Percentiles rank a stretch among this genome's conserved stretches.
phyloP scores from a whole-genome alignment of 2,888 invertebrate genomes.

The Drosophila infuscata region DNA sequence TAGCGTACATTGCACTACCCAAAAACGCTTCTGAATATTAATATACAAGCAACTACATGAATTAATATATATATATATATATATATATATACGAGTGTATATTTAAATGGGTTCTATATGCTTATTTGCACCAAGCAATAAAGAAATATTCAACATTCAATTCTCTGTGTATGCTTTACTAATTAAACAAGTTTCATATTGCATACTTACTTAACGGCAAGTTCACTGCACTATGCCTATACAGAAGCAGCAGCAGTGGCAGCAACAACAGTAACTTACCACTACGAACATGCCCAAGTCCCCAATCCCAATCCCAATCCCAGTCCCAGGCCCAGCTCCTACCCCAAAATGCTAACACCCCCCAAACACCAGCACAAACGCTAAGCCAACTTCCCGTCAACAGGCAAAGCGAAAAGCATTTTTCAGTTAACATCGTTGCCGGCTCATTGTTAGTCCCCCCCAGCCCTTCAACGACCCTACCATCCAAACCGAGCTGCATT shows the following conservation, averaged over 20 bases:
- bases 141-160: slow-evolving; percentile 32
- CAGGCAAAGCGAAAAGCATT: slow-evolving; percentile 66
- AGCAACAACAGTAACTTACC: slow-evolving; percentile 33
- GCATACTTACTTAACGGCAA: slow-evolving; percentile 65
- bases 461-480: not conserved
- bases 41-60: slow-evolving; percentile 28
- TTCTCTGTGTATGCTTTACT: slow-evolving; percentile 44
- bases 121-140: slow-evolving; percentile 38
- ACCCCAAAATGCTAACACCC: slow-evolving; percentile 24
- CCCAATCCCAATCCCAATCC: not conserved
- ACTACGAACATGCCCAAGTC: slow-evolving; percentile 13
- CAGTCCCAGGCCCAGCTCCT: not conserved
- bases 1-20: slow-evolving; percentile 16
- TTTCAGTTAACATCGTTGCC: slow-evolving; percentile 74
- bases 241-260: slow-evolving; percentile 5
- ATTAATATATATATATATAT: slow-evolving; percentile 5
- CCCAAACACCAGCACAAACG: slow-evolving; percentile 48
- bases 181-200: slow-evolving; percentile 60
- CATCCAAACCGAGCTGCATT: not conserved
- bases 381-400: slow-evolving; percentile 45
- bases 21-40: slow-evolving; percentile 4
- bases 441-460: slow-evolving; percentile 63
- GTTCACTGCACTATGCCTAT: slow-evolving; percentile 65
- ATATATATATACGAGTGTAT: not conserved
- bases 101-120: slow-evolving; percentile 23